These are phyloP conservation scores for Dryocosmus kuriphilus DNA, from an alignment of 2,888 invertebrate species.

Conservation along the genomic window DNA sequence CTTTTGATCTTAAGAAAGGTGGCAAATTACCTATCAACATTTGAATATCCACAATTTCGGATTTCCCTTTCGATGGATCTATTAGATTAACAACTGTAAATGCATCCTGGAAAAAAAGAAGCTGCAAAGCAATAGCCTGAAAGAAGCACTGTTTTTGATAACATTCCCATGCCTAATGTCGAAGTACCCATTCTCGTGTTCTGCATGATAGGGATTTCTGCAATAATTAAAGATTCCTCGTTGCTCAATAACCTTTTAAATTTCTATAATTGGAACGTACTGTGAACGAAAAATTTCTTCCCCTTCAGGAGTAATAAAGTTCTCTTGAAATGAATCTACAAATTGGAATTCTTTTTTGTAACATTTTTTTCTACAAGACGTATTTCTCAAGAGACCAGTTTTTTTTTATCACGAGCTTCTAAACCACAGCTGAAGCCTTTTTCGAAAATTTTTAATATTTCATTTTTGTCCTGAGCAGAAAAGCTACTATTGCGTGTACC, in stretches of 20 bases:
- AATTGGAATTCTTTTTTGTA: too few species aligned
- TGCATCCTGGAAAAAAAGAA: constrained; percentile 64
- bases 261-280: constrained; percentile 1
- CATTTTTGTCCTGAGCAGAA: too few species aligned
- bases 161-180: constrained; percentile 38
- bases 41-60: constrained; percentile 64
- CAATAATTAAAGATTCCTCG: background rate
- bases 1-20: constrained; percentile 55
- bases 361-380: too few species aligned
- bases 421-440: too few species aligned
- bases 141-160: constrained; percentile 2
- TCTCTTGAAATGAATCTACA: too few species aligned
- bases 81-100: constrained; percentile 67
- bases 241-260: background rate
- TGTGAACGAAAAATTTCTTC: background rate
- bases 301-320: background rate
- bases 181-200: background rate
- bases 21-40: constrained; percentile 60
- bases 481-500: too few species aligned
- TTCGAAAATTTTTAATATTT: too few species aligned
- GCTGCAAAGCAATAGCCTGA: background rate
- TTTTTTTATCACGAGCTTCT: too few species aligned
- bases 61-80: constrained; percentile 59
- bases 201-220: background rate
- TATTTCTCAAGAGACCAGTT: too few species aligned